Evolutionary conservation across 2,113 vertebrate species (phyloP).

Genomic region (Vicugna pacos): DNA sequence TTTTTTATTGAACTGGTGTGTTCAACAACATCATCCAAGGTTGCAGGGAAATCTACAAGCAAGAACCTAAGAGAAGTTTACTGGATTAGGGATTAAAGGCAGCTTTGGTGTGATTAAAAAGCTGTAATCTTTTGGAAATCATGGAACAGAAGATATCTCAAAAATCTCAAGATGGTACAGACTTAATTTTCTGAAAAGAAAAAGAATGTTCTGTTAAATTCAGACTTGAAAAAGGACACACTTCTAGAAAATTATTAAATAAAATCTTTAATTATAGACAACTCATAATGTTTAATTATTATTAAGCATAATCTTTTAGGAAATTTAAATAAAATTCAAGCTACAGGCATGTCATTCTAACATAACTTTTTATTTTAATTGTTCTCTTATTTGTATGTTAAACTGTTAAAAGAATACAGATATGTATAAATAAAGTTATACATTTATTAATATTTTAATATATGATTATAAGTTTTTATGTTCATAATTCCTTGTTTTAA

Average conservation of each 20-base stretch:
- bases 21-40: background rate
- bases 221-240: background rate
- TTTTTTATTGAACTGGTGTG: background rate
- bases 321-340: conserved; percentile 12
- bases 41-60: background rate
- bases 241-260: background rate
- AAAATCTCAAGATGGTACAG: background rate
- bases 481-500: background rate
- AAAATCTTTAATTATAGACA: background rate
- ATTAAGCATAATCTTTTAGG: background rate
- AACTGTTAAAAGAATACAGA: background rate
- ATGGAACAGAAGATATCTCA: background rate
- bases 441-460: background rate
- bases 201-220: background rate
- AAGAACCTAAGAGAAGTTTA: background rate
- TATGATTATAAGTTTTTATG: background rate
- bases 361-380: background rate
- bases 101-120: conserved; percentile 5
- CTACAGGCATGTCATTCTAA: background rate
- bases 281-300: background rate
- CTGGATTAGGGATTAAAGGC: background rate
- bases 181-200: conserved; percentile 30
- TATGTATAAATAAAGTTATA: background rate
- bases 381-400: background rate
- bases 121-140: background rate